Evolutionary conservation across 1,140 invertebrate species (phyloP).

Genomic region (Lepidotrigona ventralis): DNA sequence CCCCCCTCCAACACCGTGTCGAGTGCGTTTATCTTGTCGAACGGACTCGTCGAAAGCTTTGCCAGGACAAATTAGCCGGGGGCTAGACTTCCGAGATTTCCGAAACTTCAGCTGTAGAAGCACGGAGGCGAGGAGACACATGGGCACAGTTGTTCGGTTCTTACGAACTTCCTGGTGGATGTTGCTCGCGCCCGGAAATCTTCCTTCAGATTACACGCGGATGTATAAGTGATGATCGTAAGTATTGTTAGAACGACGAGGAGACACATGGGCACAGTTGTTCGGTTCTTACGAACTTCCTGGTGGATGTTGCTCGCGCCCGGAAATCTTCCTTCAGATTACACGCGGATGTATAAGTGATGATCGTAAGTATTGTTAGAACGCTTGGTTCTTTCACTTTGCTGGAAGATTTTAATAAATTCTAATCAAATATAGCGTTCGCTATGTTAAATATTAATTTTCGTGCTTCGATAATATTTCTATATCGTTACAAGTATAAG

Average conservation of each 20-base stretch:
- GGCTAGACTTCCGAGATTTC: slow-evolving; percentile 48
- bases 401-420: too few species aligned
- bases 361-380: too few species aligned
- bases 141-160: slow-evolving; percentile 34
- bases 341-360: too few species aligned
- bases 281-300: slow-evolving; percentile 40
- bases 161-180: slow-evolving; percentile 16
- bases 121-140: slow-evolving; percentile 5
- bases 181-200: not conserved
- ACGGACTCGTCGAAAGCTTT: slow-evolving; percentile 27
- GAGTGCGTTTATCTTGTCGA: slow-evolving; percentile 29
- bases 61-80: slow-evolving; percentile 35
- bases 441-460: too few species aligned
- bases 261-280: slow-evolving; percentile 35
- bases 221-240: too few species aligned
- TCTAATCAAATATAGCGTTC: too few species aligned
- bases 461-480: too few species aligned
- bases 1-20: too few species aligned
- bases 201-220: slow-evolving; percentile 3
- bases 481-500: too few species aligned
- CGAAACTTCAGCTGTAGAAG: slow-evolving; percentile 9
- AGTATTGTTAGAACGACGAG: too few species aligned
- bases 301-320: not conserved
- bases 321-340: slow-evolving; percentile 3
- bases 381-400: too few species aligned